Percentiles rank a stretch among this genome's conserved stretches.
Conservation (phyloP, 1,140 invertebrate genomes). For the Saxidomus purpurata region DNA sequence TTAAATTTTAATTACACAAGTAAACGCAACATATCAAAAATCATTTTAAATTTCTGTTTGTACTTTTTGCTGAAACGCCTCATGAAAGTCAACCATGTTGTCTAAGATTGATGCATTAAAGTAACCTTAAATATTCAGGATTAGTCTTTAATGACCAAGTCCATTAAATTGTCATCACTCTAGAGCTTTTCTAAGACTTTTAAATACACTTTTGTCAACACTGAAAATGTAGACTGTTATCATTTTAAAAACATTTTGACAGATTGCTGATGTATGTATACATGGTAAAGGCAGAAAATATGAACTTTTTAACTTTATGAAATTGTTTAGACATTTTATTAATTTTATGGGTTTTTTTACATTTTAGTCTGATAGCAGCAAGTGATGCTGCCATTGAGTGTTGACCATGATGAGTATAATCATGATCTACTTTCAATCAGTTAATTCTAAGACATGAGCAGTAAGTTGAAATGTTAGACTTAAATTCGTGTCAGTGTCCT, state of each 20-base stretch:
- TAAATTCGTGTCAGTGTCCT: too few species aligned
- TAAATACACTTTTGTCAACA: background rate
- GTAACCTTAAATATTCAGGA: background rate
- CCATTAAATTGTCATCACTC: constrained; percentile 13
- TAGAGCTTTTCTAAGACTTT: background rate
- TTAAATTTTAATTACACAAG: background rate
- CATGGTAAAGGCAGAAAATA: too few species aligned
- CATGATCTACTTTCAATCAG: too few species aligned
- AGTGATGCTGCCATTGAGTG: too few species aligned
- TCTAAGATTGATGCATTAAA: background rate
- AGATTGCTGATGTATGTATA: background rate
- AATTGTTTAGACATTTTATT: too few species aligned
- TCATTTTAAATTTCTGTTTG: background rate
- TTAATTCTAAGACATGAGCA: too few species aligned
- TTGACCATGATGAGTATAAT: too few species aligned
- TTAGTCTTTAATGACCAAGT: background rate
- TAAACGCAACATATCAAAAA: background rate
- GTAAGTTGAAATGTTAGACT: too few species aligned
- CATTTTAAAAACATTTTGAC: background rate
- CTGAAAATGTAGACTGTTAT: background rate
- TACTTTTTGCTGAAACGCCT: background rate
- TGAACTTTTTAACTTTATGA: too few species aligned
- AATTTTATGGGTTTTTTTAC: too few species aligned
- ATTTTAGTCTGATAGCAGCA: too few species aligned
- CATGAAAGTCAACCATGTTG: background rate